Evolutionary conservation across 1,140 invertebrate species (phyloP), one percentile per base, ranked within the genome.

Genomic region (Scaptodrosophila lebanonensis): DNA sequence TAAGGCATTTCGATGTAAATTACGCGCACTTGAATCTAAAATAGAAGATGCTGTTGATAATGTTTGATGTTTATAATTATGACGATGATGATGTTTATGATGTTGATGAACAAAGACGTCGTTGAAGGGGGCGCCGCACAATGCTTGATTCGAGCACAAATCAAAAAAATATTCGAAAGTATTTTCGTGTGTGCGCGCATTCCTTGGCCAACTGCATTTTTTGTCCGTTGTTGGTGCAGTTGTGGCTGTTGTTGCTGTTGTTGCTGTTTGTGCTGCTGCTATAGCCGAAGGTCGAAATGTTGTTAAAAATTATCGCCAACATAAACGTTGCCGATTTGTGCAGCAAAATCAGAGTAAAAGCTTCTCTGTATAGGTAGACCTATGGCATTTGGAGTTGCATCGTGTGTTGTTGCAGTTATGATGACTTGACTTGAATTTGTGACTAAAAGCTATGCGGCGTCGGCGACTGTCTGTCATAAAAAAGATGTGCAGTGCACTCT

Each of bases 331-430:
- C n/a, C n/a, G n/a, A n/a, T n/a, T n/a, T n/a, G n/a, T 4, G 22
- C 72, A 68, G 68, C 73, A 68, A 73, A 79, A 79, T 82, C 73
- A 71, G 73, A 73, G 73, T 82, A 79, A 79, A 79, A 79, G 73
- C 71, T 59, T 68, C 42, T 79, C 2, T 30, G 18, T 29, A 17
- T 45, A 43, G 44, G 48, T 20, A 32, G 51, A 79, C 65, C 63
- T 77, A 49, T 79, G 73, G 56, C 73, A 79, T 79, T 79, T 79
- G 15, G 6, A 47, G 29, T 18, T 22, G 39, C 29, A 25, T 25
- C 8, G 3, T 25, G 22, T 25, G 3, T 47, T n/a, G 6, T 16
- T 35, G 9, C 18, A 50, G 35, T 33, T 44, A 15, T 5, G 13
- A 16, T 27, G 39, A n/a, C n/a, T n/a, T n/a, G n/a, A n/a, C n/a